phyloP scores from a whole-genome alignment of 2,888 invertebrate species.

The Synanthedon myopaeformis region DNA sequence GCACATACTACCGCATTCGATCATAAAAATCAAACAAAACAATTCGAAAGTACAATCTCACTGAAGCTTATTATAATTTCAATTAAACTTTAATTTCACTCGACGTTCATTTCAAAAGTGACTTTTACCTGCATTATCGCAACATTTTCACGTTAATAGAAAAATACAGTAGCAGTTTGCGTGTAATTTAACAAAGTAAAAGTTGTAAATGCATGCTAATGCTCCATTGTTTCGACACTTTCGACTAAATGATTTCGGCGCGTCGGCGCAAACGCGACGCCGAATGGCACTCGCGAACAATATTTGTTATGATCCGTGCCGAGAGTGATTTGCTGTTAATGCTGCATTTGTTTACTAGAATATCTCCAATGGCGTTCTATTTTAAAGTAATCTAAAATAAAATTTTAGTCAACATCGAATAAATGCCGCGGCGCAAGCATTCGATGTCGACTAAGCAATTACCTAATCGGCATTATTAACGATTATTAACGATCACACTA shows the following conservation, averaged over 20 bases:
- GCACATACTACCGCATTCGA: too few species aligned
- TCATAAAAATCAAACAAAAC: too few species aligned
- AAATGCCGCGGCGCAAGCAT: too few species aligned
- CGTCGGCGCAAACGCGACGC: conserved; percentile 25
- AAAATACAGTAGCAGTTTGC: conserved; percentile 24
- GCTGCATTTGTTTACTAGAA: neutral
- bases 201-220: conserved; percentile 49
- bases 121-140: neutral
- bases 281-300: conserved; percentile 15
- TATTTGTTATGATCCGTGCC: conserved; percentile 1
- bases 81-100: conserved; percentile 7
- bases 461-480: too few species aligned
- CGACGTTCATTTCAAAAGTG: conserved; percentile 30
- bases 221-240: conserved; percentile 36
- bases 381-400: too few species aligned
- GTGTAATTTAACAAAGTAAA: conserved; percentile 40
- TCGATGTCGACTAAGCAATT: too few species aligned
- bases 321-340: conserved; percentile 1
- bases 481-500: too few species aligned
- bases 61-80: too few species aligned
- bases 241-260: conserved; percentile 28
- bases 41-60: too few species aligned
- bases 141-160: neutral
- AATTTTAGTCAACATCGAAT: too few species aligned
- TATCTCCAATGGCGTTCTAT: too few species aligned